Evolutionary conservation across 2,888 invertebrate genomes (phyloP).

Genomic region (Platypus cylindrus): DNA sequence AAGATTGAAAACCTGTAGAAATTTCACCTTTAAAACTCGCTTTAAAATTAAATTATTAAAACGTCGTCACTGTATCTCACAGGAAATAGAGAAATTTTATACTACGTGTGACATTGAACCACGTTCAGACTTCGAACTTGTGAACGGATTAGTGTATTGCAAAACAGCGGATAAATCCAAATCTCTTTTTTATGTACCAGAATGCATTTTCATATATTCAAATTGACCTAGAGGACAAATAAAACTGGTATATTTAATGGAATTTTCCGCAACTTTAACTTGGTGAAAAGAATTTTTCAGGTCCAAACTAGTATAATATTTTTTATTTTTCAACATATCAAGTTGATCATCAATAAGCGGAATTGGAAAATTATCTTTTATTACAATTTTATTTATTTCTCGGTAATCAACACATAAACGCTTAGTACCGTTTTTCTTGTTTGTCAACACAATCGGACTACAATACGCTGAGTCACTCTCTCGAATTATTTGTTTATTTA

Average conservation of each 20-base stretch:
- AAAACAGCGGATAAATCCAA: too few relatives aligned
- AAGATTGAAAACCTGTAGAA: too few relatives aligned
- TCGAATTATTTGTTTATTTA: constrained; percentile 14
- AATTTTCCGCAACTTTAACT: constrained; percentile 18
- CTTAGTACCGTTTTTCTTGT: constrained; percentile 21
- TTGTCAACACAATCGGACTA: constrained; percentile 18
- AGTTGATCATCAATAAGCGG: constrained; percentile 23
- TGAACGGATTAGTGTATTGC: too few relatives aligned
- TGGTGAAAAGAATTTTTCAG: constrained; percentile 25
- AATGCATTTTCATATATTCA: constrained; percentile 24
- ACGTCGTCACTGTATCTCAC: too few relatives aligned
- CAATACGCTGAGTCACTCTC: constrained; percentile 21
- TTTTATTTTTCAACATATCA: constrained; percentile 20
- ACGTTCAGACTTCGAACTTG: too few relatives aligned
- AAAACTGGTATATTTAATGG: constrained; percentile 23
- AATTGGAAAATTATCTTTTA: constrained; percentile 20
- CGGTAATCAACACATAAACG: constrained; percentile 23
- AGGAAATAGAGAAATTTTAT: too few relatives aligned
- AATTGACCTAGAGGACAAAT: constrained; percentile 22
- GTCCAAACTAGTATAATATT: constrained; percentile 22
- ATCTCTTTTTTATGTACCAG: too few relatives aligned
- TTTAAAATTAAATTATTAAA: too few relatives aligned
- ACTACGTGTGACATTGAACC: too few relatives aligned
- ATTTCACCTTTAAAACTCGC: too few relatives aligned
- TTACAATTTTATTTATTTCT: constrained; percentile 19